Evolutionary conservation across 2,888 invertebrate genomes (phyloP).

Genomic region (Listrodromus nycthemerus): DNA sequence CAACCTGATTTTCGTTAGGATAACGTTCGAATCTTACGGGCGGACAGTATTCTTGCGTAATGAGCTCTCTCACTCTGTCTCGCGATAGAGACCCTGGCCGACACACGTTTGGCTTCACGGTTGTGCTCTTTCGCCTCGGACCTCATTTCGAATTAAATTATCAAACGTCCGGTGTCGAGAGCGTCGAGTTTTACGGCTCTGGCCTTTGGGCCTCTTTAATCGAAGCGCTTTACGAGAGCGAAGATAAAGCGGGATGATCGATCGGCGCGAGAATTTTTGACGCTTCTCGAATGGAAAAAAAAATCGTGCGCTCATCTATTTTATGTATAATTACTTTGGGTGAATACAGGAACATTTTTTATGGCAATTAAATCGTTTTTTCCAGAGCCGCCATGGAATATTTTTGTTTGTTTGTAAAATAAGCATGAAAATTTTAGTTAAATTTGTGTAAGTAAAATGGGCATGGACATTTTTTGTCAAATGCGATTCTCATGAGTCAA

Average conservation of each 20-base stretch:
- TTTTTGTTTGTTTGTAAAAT: neutral
- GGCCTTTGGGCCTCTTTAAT: conserved; percentile 49
- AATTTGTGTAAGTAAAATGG: neutral
- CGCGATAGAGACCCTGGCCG: conserved; percentile 13
- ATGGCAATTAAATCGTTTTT: no score
- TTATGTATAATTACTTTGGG: neutral
- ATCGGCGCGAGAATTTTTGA: conserved; percentile 7
- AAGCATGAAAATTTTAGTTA: neutral
- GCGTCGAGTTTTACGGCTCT: conserved; percentile 24
- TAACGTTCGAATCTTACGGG: conserved; percentile 57
- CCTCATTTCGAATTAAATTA: conserved; percentile 63
- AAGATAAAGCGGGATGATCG: conserved; percentile 3
- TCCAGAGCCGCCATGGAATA: no score
- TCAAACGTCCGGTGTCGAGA: conserved; percentile 49
- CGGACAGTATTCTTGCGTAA: conserved; percentile 60
- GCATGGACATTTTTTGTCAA: neutral
- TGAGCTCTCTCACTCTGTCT: conserved; percentile 48
- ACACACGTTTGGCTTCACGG: conserved; percentile 40
- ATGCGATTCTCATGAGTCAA: neutral
- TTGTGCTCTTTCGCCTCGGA: conserved; percentile 10
- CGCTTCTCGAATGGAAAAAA: neutral
- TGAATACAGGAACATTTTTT: neutral
- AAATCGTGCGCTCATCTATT: neutral
- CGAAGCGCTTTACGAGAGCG: conserved; percentile 44
- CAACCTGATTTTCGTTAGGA: conserved; percentile 66